Conservation (phyloP, 2,113 vertebrate species). For the Percopsis transmontana region DNA sequence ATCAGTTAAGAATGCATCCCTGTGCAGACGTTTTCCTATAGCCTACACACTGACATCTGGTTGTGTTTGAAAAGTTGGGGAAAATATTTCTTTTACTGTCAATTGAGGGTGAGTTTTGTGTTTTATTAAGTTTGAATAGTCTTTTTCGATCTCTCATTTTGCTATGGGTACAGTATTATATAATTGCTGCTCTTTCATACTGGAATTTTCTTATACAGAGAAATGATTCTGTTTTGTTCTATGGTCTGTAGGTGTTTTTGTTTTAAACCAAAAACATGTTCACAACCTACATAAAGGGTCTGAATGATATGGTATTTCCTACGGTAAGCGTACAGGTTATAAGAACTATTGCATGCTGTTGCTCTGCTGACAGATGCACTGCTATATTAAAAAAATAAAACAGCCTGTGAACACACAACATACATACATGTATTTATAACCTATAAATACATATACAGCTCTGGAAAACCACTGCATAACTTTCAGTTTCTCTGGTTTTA, state of each 20-base stretch:
- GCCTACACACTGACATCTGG: not conserved
- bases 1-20: conserved; percentile 15
- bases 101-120: conserved; percentile 62
- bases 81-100: conserved; percentile 49
- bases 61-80: not conserved
- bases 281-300: conserved; percentile 76
- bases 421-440: conserved; percentile 9
- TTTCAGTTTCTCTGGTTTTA: no score
- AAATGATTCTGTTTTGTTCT: conserved; percentile 68
- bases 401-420: no score
- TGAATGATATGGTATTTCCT: conserved; percentile 79
- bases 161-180: conserved; percentile 18
- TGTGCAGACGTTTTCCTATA: not conserved
- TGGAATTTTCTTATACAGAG: conserved; percentile 22
- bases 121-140: no score
- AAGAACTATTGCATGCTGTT: conserved; percentile 64
- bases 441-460: not conserved
- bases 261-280: conserved; percentile 74
- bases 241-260: conserved; percentile 74
- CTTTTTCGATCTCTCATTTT: conserved; percentile 34
- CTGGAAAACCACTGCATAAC: no score
- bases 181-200: conserved; percentile 44
- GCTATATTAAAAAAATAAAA: conserved; percentile 43
- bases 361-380: conserved; percentile 67
- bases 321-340: conserved; percentile 71